These are phyloP conservation scores for Hirundo rustica DNA, from an alignment of 2,797 vertebrate species.

Conservation along the genomic window DNA sequence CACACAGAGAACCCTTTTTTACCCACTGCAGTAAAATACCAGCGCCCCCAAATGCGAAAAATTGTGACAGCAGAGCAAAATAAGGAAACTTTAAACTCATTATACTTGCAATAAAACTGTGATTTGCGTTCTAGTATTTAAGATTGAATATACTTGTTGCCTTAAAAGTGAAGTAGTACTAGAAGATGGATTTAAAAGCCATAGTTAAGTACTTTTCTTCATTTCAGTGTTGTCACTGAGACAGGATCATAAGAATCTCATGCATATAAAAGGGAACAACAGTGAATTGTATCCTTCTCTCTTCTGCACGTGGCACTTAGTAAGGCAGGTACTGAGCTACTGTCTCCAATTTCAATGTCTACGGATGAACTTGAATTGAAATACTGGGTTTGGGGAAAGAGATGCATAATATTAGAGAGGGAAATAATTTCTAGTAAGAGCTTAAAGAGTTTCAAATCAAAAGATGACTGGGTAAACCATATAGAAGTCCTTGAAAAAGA, in stretches of 20 bases:
- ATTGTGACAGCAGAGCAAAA: background rate
- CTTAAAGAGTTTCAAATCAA: background rate
- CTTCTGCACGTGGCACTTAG: background rate
- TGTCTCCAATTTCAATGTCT: background rate
- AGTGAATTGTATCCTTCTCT: background rate
- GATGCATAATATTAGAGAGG: background rate
- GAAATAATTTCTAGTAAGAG: background rate
- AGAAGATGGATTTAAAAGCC: background rate
- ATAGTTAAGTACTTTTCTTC: background rate
- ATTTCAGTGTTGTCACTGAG: background rate
- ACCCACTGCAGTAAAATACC: background rate
- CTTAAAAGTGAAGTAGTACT: background rate
- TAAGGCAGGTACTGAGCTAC: background rate
- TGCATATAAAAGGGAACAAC: background rate
- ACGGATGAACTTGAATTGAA: background rate
- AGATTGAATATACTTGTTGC: background rate
- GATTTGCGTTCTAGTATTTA: background rate
- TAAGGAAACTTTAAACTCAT: background rate
- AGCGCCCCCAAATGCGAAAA: background rate
- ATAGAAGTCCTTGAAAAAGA: background rate
- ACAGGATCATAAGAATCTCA: background rate
- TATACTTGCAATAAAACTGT: background rate
- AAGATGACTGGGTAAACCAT: background rate
- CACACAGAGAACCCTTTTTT: background rate
- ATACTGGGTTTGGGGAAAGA: background rate